Evolutionary conservation across 1,140 invertebrate species (phyloP), one percentile per base, ranked within the genome.

Genomic region (Samia ricini): DNA sequence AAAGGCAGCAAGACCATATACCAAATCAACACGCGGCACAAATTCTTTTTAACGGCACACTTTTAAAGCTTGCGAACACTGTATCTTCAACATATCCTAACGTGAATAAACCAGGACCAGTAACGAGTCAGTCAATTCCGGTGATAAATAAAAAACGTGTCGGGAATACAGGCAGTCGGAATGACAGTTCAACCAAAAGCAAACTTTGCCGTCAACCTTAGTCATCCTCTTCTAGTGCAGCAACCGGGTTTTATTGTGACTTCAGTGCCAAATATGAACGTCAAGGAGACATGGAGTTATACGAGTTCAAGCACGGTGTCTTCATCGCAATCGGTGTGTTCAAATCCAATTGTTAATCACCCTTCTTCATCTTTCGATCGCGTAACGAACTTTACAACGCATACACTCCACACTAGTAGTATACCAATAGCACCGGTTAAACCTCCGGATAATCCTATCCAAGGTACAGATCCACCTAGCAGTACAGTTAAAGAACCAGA

Each of bases 281-380:
- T 88, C n/a, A 90, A 90, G 54, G 88, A 90, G 66, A 90, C 88
- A n/a, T 90, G 88, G 88, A 90, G 88, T 66, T 88, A 86, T 60
- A 74, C 82, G 18, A 81, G 77, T 67, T 82, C 81, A 7, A 76
- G 81, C 22, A 74, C 75, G 33, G 77, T 72, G 23, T 76, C 81
- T 18, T 81, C 84, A 21, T 78, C 84, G 12, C 81, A 87, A 64
- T 74, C 76, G 20, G 72, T 81, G 6, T 90, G 79, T 60, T 83
- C 87, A 4, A 87, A 79, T 74, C 81, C 79, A 36, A 78, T 88
- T 68, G 75, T 84, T 8, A 82, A 85, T 29, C 87, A 87, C 60
- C 81, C 78, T 5, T 73, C 82, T 4, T 73, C 82, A 59, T 42
- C 33, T 42, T 42, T 12, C 10, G 33, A 42, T 42, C 75, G 84